Evolutionary conservation across 2,888 invertebrate genomes (phyloP).

Genomic region (Cerceris rybyensis): DNA sequence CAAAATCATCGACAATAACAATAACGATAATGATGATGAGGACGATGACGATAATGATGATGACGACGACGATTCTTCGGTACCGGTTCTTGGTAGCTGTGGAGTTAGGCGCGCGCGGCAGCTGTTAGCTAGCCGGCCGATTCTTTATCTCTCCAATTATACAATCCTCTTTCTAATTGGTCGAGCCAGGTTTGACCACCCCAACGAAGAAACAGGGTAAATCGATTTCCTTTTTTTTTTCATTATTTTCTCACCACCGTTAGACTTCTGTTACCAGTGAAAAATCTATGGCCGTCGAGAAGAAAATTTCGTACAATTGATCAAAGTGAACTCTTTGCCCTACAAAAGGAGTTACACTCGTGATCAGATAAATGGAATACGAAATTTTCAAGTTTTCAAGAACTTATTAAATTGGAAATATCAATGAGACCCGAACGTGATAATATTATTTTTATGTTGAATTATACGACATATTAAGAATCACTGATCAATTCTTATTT

Average conservation of each 20-base stretch:
- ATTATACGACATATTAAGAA: too few species aligned
- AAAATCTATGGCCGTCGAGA: not conserved
- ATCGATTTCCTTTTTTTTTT: conserved; percentile 32
- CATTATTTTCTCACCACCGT: conserved; percentile 56
- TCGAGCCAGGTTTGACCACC: conserved; percentile 61
- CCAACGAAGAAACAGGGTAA: conserved; percentile 55
- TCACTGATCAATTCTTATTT: too few species aligned
- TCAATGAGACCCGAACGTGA: too few species aligned
- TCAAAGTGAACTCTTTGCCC: too few species aligned
- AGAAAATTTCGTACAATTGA: not conserved
- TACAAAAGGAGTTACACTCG: too few species aligned
- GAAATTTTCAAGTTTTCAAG: too few species aligned
- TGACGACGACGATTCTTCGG: conserved; percentile 53
- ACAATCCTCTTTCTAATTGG: conserved; percentile 78
- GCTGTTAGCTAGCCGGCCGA: conserved; percentile 77
- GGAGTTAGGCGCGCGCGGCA: conserved; percentile 62
- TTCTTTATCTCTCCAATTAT: conserved; percentile 80
- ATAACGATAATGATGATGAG: conserved; percentile 41
- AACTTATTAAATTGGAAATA: too few species aligned
- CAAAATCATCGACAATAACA: conserved; percentile 42
- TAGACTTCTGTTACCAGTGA: conserved; percentile 39
- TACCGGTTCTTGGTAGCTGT: conserved; percentile 26
- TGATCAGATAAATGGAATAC: too few species aligned
- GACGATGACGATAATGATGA: conserved; percentile 28
- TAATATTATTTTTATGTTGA: too few species aligned